Conservation (phyloP, 2,888 invertebrate species). For the Hirudinaria manillensis region DNA sequence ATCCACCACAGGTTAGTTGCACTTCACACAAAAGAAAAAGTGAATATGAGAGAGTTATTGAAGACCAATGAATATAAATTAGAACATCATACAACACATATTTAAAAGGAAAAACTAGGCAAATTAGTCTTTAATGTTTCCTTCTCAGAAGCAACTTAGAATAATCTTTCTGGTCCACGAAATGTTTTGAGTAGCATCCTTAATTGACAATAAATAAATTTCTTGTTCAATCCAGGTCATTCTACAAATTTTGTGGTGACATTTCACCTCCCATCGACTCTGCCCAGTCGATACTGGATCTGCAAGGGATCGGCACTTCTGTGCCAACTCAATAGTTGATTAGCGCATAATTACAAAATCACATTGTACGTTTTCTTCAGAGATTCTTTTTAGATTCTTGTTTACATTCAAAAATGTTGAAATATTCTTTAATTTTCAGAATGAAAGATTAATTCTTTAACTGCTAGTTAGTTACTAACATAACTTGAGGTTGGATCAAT, state of each 20-base stretch:
- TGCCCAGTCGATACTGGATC: slow-evolving; percentile 74
- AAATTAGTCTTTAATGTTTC: no score
- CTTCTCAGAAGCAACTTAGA: no score
- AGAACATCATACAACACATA: no score
- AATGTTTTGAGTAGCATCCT: no score
- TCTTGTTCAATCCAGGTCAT: slow-evolving; percentile 46
- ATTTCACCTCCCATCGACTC: slow-evolving; percentile 56
- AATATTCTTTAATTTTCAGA: neutral
- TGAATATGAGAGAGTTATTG: no score
- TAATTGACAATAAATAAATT: no score
- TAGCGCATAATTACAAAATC: neutral
- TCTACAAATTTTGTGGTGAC: slow-evolving; percentile 55
- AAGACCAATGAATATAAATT: no score
- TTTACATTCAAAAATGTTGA: neutral
- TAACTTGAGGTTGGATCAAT: neutral
- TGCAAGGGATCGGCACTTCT: slow-evolving; percentile 79
- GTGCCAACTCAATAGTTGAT: slow-evolving; percentile 68
- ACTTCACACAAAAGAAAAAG: neutral
- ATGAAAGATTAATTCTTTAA: neutral
- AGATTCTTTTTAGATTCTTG: neutral
- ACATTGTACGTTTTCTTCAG: no score
- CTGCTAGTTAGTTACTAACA: neutral
- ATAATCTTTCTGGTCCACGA: no score
- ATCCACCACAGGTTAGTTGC: slow-evolving; percentile 54
- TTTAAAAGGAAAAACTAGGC: no score